phyloP scores from a whole-genome alignment of 2,113 vertebrate species.

The Coptodon bakossiorum region DNA sequence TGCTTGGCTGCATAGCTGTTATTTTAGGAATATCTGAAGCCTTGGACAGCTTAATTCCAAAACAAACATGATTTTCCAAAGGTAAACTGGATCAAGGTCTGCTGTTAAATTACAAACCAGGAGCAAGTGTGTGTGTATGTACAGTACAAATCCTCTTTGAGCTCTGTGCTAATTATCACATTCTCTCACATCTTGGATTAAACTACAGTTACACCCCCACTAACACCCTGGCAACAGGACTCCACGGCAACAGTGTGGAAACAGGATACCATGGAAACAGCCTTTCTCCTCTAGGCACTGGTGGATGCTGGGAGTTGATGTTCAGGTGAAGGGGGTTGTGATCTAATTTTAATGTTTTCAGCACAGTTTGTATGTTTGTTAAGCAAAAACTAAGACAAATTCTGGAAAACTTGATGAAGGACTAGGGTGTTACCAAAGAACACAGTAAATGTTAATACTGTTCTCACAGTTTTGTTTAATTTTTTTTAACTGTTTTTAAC shows the following conservation, averaged over 20 bases:
- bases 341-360: neutral
- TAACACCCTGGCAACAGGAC: conserved; percentile 48
- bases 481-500: neutral
- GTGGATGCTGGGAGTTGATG: conserved; percentile 43
- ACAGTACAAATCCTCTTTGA: conserved; percentile 46
- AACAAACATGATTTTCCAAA: conserved; percentile 32
- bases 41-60: neutral
- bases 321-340: neutral
- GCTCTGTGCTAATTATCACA: conserved; percentile 59
- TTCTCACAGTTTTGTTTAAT: neutral
- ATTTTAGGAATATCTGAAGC: neutral
- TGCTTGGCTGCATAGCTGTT: neutral
- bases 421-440: neutral
- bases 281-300: neutral
- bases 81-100: conserved; percentile 22
- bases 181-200: conserved; percentile 67
- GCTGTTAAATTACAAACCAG: neutral
- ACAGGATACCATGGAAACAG: conserved; percentile 65
- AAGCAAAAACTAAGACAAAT: neutral
- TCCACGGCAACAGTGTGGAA: conserved; percentile 51
- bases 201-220: conserved; percentile 52
- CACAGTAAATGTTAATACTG: neutral
- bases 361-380: neutral
- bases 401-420: neutral
- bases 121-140: neutral